Percentiles rank a stretch among this genome's conserved stretches.
phyloP scores from a whole-genome alignment of 2,113 vertebrate genomes.

The Mesembrinibis cayennensis region DNA sequence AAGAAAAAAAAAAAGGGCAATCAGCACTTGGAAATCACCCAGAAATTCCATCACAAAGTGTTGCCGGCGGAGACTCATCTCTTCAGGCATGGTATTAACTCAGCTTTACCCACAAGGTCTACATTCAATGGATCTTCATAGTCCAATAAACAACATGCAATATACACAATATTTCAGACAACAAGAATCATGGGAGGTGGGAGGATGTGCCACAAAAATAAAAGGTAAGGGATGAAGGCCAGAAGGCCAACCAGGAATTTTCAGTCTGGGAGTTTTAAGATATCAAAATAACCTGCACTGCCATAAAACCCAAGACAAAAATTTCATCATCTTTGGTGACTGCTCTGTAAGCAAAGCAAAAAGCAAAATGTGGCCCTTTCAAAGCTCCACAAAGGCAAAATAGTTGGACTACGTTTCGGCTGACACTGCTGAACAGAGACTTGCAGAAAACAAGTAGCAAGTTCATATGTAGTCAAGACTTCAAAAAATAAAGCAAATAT shows the following conservation, averaged over 20 bases:
- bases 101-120: not conserved
- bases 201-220: not conserved
- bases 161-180: not conserved
- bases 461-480: not conserved
- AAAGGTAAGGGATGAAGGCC: not conserved
- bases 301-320: not conserved
- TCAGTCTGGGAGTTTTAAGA: not conserved
- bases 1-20: not conserved
- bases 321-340: not conserved
- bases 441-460: not conserved
- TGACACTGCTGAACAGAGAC: not conserved
- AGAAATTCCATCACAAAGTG: not conserved
- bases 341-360: not conserved
- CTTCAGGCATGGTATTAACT: not conserved
- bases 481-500: not conserved
- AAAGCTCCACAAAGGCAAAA: not conserved
- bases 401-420: not conserved
- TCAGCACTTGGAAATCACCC: not conserved
- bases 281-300: not conserved
- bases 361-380: not conserved
- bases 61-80: not conserved
- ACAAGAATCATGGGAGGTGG: not conserved
- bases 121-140: not conserved
- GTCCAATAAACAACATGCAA: not conserved
- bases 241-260: not conserved